phyloP scores from a whole-genome alignment of 1,140 invertebrate species.

The Papilio helenus region DNA sequence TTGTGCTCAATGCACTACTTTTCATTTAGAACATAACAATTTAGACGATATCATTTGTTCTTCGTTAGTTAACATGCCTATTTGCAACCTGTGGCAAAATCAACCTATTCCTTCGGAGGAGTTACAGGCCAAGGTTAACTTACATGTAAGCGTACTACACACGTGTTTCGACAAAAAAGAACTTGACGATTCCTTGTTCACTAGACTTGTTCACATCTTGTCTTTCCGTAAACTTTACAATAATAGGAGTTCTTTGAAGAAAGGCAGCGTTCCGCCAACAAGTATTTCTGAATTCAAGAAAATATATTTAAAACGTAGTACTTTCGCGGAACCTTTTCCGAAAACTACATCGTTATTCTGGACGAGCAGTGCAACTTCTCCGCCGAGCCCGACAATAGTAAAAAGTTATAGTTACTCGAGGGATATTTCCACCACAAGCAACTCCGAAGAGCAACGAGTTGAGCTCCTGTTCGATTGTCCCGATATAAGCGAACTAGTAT shows the following conservation, averaged over 20 bases:
- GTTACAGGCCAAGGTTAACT: constrained; percentile 67
- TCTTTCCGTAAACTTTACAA: constrained; percentile 72
- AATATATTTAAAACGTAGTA: constrained; percentile 69
- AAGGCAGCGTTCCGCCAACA: constrained; percentile 51
- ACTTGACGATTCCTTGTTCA: constrained; percentile 67
- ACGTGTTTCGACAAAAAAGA: constrained; percentile 71
- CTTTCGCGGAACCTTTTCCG: constrained; percentile 65
- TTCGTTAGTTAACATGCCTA: constrained; percentile 63
- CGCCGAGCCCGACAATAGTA: constrained; percentile 55
- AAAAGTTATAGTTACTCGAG: constrained; percentile 51
- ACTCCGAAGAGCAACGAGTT: constrained; percentile 50
- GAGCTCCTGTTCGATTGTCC: constrained; percentile 71
- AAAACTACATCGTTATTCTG: constrained; percentile 48
- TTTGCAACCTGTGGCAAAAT: constrained; percentile 64
- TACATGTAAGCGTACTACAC: constrained; percentile 68
- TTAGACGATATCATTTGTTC: constrained; percentile 62
- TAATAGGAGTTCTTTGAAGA: constrained; percentile 72
- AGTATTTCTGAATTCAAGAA: constrained; percentile 72
- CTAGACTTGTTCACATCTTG: constrained; percentile 68
- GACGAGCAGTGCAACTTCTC: constrained; percentile 47
- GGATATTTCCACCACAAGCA: constrained; percentile 39
- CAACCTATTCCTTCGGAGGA: constrained; percentile 52
- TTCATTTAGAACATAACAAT: constrained; percentile 69
- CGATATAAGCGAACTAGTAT: constrained; percentile 73
- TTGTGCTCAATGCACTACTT: constrained; percentile 63